Evolutionary conservation across 2,888 invertebrate species (phyloP), one percentile per base, ranked within the genome.

Genomic region (Drosophila quinaria): DNA sequence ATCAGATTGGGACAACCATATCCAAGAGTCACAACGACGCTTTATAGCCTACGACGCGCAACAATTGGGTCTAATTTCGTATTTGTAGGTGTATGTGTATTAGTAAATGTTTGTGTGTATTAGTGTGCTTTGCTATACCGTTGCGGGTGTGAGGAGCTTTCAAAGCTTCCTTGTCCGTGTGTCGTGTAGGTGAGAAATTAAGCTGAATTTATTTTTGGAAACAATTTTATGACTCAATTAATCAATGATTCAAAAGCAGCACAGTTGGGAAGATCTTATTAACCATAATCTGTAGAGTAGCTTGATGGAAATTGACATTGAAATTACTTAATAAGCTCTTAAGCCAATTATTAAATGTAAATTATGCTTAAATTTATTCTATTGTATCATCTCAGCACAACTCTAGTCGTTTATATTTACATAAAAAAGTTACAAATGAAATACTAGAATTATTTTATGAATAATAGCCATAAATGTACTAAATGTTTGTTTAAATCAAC

Each of bases 21-120:
- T 90, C 91, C 49, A 91, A 90, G 64, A 91, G 90, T 74, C 91
- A 90, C 76, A 91, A 90, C 70, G 91, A 91, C 70, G 91, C 90
- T 46, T 91, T 91, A 91, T 91, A 91, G 90, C 90, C 89, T 49
- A 79, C 72, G 58, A 80, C 74, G 66, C 86, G 90, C 51, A 77
- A 44, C 58, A 80, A 87, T 66, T 90, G 90, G 90, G 84, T 90
- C 41, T 91, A 91, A 87, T 46, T 13, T n/a, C 15, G 22, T 33
- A 10, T 33, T 6, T 46, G 31, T 31, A 13, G 35, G 31, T 51
- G 15, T 54, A 49, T 62, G n/a, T 58, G 54, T 62, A 39, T 39
- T 49, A 63, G n/a, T 46, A 39, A 9, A 31, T 49, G 31, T 33
- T 33, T 44, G 33, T 46, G 44, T 61, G 61, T 70, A 46, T 39